Evolutionary conservation across 1,140 invertebrate genomes (phyloP), one percentile per base, ranked within the genome.

Genomic region (Bombus haemorrhoidalis): DNA sequence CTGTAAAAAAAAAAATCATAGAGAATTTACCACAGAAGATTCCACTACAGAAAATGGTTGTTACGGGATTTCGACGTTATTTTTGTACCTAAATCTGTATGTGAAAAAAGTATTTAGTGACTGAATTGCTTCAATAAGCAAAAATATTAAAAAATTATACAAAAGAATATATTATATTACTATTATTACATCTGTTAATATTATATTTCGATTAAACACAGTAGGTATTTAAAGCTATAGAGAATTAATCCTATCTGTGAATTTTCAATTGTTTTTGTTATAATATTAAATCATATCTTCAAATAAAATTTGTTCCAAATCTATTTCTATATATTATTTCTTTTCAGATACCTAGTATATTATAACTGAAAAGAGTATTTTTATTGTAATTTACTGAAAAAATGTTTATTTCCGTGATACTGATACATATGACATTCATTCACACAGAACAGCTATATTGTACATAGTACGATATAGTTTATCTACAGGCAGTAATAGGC

Each of bases 371-470:
- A 32, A 6, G 32, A 85, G n/a, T 9, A 15, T 34, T 22, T 80
- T 59, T 32, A 28, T 62, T 71, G n/a, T 28, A n/a, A 32, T 91
- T 93, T 94, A 92, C 89, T 94, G 92, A 93, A 94, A 94, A 94
- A 94, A 92, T 92, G 87, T 94, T 95, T 95, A 94, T 94, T 95
- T 85, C 87, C 90, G 87, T 91, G 89, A 90, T 93, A 93, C 86
- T 90, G 89, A 91, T 94, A 94, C 89, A 93, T 89, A 75, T 91
- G 78, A 86, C 93, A 91, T 69, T 89, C 92, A 88, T 84, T 77
- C 92, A 91, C 80, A 83, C 91, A 91, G 86, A 92, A 86, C 76
- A 88, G 81, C 86, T 92, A 92, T 93, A 94, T 92, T 92, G 91
- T 93, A 94, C 93, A 94, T 84, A 92, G 92, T 93, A 94, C 92